Percentiles rank a stretch among this genome's conserved stretches.
These are phyloP conservation scores for Philopedon plagiatum DNA, from an alignment of 2,888 invertebrate genomes.

Conservation along the genomic window DNA sequence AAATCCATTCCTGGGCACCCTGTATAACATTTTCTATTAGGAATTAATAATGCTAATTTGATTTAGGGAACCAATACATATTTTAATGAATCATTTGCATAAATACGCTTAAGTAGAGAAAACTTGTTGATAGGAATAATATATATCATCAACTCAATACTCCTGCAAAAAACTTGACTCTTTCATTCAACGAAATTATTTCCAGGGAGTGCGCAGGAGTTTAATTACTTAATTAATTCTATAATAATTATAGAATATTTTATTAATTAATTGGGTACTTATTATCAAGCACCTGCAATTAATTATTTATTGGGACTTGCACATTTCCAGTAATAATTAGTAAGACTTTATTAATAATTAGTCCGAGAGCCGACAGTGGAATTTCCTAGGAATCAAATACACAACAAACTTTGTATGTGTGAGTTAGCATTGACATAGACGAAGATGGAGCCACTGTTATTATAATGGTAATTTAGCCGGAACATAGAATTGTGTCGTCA, in stretches of 20 bases:
- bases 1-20: too few species aligned
- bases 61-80: background rate
- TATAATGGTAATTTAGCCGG: too few species aligned
- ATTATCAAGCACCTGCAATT: conserved; percentile 52
- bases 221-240: too few species aligned
- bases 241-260: conserved; percentile 51
- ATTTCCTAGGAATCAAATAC: too few species aligned
- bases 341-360: background rate
- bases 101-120: background rate
- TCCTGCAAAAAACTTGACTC: background rate
- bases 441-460: too few species aligned
- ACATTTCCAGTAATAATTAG: background rate
- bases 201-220: background rate
- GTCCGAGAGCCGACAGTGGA: too few species aligned
- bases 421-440: too few species aligned
- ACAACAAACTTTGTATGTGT: too few species aligned
- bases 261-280: conserved; percentile 56
- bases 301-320: conserved; percentile 50
- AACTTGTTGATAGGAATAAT: background rate
- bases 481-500: too few species aligned
- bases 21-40: too few species aligned
- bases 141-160: background rate
- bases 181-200: background rate
- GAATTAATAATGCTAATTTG: background rate
- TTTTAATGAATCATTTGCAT: background rate